Evolutionary conservation across 2,797 vertebrate species (phyloP), one percentile per base, ranked within the genome.

Genomic region (Coregonus ussuriensis): DNA sequence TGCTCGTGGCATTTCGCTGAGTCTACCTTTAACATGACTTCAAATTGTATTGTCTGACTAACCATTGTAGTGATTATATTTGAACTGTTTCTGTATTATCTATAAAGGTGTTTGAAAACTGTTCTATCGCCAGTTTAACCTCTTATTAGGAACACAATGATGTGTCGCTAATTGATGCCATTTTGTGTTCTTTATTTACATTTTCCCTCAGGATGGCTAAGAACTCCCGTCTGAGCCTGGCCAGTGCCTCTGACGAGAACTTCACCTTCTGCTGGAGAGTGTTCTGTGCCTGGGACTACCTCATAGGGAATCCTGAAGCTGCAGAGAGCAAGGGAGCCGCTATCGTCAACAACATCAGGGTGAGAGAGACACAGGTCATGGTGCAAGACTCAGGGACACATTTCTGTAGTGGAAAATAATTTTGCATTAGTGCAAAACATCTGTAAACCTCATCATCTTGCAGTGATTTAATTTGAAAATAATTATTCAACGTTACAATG

Each of bases 191-290:
- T 63, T 63, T 25, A 3, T 63, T 29, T 25, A 25, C 1, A 13
- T 4, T 4, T 63, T 63, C 59, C 21, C 21, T 11, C 86, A 99
- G 98, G 90, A 99, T 99, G 98, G 98, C 98, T 3, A 99, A 95
- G 88, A 99, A 99, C 91, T 99, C 98, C 0, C 94, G 96, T 18
- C 92, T 95, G 56, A 99, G 97, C 91, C 93, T 99, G 56, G 96
- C 97, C 76, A 97, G 97, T 0, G 96, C 97, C 5, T 98, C 97
- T 3, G 94, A 96, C 76, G 98, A 99, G 91, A 98, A 96, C 89
- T 99, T 97, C 75, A 97, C 98, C 0, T 99, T 99, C 91, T 99
- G 98, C 83, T 99, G 98, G 98, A 91, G 96, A n/a, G 90, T 99
- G 1, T 99, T 99, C 87, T 99, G 98, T 63, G 98, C 98, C 52